Evolutionary conservation across 1,140 invertebrate species (phyloP).

Genomic region (Zaprionus gabonicus): DNA sequence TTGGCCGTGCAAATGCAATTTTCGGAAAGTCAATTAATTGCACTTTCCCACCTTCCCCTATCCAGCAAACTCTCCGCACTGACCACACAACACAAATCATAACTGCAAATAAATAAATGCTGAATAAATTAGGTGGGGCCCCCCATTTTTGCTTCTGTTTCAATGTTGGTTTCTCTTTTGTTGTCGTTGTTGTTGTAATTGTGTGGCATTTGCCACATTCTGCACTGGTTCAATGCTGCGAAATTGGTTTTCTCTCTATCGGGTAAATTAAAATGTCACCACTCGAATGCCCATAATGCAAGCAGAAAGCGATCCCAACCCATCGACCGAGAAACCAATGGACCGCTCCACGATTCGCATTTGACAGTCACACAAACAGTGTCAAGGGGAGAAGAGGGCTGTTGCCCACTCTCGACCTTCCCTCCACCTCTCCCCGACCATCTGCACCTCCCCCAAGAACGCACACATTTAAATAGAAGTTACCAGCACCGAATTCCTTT

Average conservation of each 20-base stretch:
- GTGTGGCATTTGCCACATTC: slow-evolving; percentile 70
- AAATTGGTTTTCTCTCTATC: slow-evolving; percentile 79
- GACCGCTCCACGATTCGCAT: slow-evolving; percentile 1
- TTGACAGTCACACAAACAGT: background rate
- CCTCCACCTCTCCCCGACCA: background rate
- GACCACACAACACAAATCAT: slow-evolving; percentile 69
- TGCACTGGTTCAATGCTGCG: slow-evolving; percentile 60
- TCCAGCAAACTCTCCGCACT: background rate
- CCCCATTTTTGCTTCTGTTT: slow-evolving; percentile 3
- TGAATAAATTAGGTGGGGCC: slow-evolving; percentile 70
- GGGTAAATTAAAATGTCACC: slow-evolving; percentile 81
- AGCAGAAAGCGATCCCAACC: slow-evolving; percentile 27
- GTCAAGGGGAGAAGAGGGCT: background rate
- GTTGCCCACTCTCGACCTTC: background rate
- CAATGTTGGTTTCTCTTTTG: slow-evolving; percentile 6
- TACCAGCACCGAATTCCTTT: slow-evolving; percentile 62
- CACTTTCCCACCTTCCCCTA: background rate
- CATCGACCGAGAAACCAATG: slow-evolving; percentile 25
- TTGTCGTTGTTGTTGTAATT: slow-evolving; percentile 1
- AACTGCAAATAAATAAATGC: slow-evolving; percentile 77
- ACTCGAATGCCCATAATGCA: slow-evolving; percentile 65
- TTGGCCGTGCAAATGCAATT: slow-evolving; percentile 70
- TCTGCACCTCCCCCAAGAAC: background rate
- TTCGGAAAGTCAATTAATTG: slow-evolving; percentile 75
- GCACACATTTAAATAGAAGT: slow-evolving; percentile 6